Percentiles rank a stretch among this genome's conserved stretches.
Conservation (phyloP, 2,113 vertebrate genomes). For the Gnathonemus longibarbis region DNA sequence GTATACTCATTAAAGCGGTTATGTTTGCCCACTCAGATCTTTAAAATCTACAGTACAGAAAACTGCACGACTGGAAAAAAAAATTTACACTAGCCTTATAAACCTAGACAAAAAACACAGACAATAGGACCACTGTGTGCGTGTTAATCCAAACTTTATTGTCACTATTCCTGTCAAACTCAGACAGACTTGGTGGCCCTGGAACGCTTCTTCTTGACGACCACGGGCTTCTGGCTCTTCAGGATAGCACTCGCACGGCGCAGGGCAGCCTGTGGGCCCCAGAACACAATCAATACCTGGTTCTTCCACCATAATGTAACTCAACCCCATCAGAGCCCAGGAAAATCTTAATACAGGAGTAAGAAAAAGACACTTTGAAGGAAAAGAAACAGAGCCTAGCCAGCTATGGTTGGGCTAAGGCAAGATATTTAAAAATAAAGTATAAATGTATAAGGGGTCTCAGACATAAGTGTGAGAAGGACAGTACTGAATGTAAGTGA, state of each 20-base stretch:
- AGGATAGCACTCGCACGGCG: slow-evolving; percentile 84
- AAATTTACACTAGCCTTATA: not conserved
- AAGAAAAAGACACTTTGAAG: not conserved
- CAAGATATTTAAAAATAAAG: not conserved
- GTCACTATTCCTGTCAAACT: slow-evolving; percentile 26
- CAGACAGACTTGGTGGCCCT: slow-evolving; percentile 73
- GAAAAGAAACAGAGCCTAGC: not conserved
- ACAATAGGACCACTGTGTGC: not conserved
- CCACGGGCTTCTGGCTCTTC: slow-evolving; percentile 86
- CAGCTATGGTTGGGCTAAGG: not conserved
- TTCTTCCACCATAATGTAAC: not conserved
- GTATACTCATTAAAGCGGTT: not conserved
- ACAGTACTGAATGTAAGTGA: not conserved
- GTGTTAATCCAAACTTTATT: slow-evolving; percentile 7
- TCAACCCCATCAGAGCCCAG: not conserved
- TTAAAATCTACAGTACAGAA: not conserved
- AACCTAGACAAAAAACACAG: not conserved
- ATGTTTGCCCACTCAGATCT: not conserved
- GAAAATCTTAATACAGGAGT: not conserved
- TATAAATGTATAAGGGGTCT: not conserved
- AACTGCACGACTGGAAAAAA: not conserved
- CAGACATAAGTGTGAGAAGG: not conserved
- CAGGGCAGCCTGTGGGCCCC: slow-evolving; percentile 68
- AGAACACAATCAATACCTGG: not conserved
- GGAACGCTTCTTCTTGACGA: slow-evolving; percentile 80